Evolutionary conservation across 2,113 vertebrate genomes (phyloP), one percentile per base, ranked within the genome.

Genomic region (Rostratula benghalensis): DNA sequence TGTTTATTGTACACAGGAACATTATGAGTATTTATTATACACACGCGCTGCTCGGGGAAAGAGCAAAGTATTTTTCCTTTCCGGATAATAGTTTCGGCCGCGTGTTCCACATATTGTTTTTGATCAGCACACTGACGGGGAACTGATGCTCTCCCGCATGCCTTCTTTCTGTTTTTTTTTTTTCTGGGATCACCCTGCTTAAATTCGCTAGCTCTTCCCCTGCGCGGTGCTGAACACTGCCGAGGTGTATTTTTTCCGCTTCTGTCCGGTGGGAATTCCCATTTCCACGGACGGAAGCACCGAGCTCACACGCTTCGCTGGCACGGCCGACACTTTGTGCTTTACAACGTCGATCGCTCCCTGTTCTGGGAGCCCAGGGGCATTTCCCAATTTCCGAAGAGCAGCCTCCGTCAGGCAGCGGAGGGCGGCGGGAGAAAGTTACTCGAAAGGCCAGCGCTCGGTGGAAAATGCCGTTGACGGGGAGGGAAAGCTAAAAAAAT

Each of bases 271-370:
- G 53, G 10, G 10, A 76, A 76, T 46, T 45, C 4, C 51, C 51
- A 0, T 64, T 70, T 70, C 30, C 50, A 46, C 8, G 2, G 22
- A 13, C 2, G 7, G 25, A 46, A 48, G n/a, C 13, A 33, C 8
- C 1, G 50, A 69, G 14, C 41, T 45, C 17, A 7, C 7, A 15
- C 13, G 12, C n/a, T 19, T 30, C 23, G 4, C 13, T 16, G n/a
- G 15, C 67, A 12, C 6, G 28, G 8, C 39, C 19, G 21, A 14
- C 50, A 19, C 22, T 27, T 35, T 2, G 13, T 2, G 46, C 20
- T 2, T 37, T 64, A 21, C 53, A 9, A 10, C 41, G 71, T 60
- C 57, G 4, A 33, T 60, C 23, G 5, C 33, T 23, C 56, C 46
- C 13, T 8, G 4, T 5, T 4, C 59, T 18, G 43, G 35, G 30